Base-by-base conservation (phyloP, 1,140 invertebrate species). In the Drosophila parvula region DNA sequence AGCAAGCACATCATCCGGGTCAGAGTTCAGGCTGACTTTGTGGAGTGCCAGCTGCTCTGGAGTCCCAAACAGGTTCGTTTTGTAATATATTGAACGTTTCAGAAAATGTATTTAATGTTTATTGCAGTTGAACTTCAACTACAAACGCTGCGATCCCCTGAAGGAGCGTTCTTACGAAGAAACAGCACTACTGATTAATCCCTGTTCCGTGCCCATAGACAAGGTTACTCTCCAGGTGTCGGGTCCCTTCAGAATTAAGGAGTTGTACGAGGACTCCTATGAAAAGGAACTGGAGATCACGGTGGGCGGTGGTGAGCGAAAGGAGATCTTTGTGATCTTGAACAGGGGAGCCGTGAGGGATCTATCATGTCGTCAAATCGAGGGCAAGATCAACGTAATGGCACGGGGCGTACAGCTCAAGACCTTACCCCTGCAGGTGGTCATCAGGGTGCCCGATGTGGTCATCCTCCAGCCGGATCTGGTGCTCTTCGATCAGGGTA, bases 161-260 rank as follows among this genome's bases (percentile, higher is more conserved):
- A 77, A 57, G 27, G 78, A 88, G 7, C 67, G 79, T 2, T 40
- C 71, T 0, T 70, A 85, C n/a, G 56, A 75, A 10, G 70, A 78
- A 11, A 70, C 44, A 4, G 53, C 62, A 0, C 4, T 59, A 0
- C 62, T 91, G 8, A 38, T 68, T 2, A 91, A 85, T 57, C n/a
- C 36, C 9, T 57, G 40, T 2, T 16, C 61, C n/a, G 9, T 58
- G 27, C 10, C 27, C 0, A 12, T 86, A 5, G 18, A 71, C 1
- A 27, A 60, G 2, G 79, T 90, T 0, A 7, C 3, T 3, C 55
- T 91, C 0, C 74, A 90, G 40, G 74, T 67, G 5, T 5, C 27
- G 0, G 90, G 90, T 7, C 90, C 90, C 0, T 90, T 91, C 18
- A 76, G 62, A 2, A 90, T 91, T 4, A 91, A 89, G 38, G 77